phyloP scores from a whole-genome alignment of 2,888 invertebrate species.

The Drosophila meridiana region DNA sequence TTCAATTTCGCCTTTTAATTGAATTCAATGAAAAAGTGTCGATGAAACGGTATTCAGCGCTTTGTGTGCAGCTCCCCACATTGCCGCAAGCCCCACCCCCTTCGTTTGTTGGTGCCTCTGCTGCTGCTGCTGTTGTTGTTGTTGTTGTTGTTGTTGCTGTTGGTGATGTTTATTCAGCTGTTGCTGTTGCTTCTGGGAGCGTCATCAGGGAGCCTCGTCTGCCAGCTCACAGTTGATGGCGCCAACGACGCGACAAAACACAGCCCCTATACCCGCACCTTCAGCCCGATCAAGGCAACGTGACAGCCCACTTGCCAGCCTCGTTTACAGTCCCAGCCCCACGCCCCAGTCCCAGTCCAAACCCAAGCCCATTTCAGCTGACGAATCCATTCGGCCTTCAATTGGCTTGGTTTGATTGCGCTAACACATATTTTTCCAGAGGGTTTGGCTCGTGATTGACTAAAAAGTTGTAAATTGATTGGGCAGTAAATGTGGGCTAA shows the following conservation, averaged over 20 bases:
- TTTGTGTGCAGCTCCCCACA: conserved; percentile 42
- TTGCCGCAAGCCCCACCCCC: neutral
- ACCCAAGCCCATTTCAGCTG: conserved; percentile 12
- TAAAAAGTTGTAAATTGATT: conserved; percentile 70
- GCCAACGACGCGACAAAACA: conserved; percentile 56
- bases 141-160: conserved; percentile 31
- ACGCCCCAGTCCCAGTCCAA: neutral
- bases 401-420: conserved; percentile 73
- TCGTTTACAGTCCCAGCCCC: conserved; percentile 5
- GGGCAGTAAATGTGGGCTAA: conserved; percentile 47
- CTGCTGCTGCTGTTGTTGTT: neutral
- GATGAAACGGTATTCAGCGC: conserved; percentile 74
- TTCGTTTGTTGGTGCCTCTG: conserved; percentile 29
- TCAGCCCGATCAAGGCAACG: neutral
- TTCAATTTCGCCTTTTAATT: conserved; percentile 81
- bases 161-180: conserved; percentile 68
- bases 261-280: neutral
- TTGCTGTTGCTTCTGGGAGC: conserved; percentile 35
- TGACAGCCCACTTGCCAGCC: neutral
- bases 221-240: conserved; percentile 51
- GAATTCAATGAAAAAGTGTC: conserved; percentile 82
- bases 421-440: conserved; percentile 47
- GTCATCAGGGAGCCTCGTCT: conserved; percentile 35
- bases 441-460: conserved; percentile 68
- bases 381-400: conserved; percentile 37